phyloP scores from a whole-genome alignment of 2,888 invertebrate genomes.

The Callimorpha dominula region DNA sequence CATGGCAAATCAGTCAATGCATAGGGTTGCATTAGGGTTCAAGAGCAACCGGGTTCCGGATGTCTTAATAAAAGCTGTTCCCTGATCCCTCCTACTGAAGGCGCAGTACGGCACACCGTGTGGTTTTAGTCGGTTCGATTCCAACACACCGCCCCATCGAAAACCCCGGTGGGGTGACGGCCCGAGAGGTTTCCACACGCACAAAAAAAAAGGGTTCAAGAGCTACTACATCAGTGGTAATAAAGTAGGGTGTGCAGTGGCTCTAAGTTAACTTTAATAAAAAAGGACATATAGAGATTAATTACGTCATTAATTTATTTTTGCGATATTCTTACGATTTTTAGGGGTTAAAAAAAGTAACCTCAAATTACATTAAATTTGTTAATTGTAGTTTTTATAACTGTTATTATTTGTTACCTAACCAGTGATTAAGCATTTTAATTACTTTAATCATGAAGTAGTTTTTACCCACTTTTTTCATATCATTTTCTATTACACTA shows the following conservation, averaged over 20 bases:
- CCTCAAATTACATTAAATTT: background rate
- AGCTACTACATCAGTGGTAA: background rate
- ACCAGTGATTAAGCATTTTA: constrained; percentile 27
- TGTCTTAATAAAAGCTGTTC: too few relatives aligned
- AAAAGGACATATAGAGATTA: background rate
- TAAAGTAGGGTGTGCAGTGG: background rate
- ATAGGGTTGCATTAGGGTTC: background rate
- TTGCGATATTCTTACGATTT: background rate
- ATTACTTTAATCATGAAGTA: constrained; percentile 23
- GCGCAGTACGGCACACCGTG: too few relatives aligned
- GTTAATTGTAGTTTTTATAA: constrained; percentile 5
- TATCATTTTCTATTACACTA: constrained; percentile 23
- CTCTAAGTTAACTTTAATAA: background rate
- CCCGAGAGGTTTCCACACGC: too few relatives aligned
- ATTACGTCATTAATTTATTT: background rate
- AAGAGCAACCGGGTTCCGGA: too few relatives aligned
- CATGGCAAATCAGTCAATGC: too few relatives aligned
- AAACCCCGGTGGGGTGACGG: too few relatives aligned
- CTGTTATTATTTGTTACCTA: constrained; percentile 14
- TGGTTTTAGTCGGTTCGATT: too few relatives aligned
- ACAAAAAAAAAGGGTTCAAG: too few relatives aligned
- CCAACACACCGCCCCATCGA: too few relatives aligned
- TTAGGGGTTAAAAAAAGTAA: background rate
- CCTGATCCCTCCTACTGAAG: too few relatives aligned
- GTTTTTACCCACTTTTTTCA: background rate